A percentile compares a stretch with the other conserved stretches of the same genome.
Evolutionary conservation across 2,888 invertebrate genomes (phyloP).

Genomic region (Hypolimnas misippus): DNA sequence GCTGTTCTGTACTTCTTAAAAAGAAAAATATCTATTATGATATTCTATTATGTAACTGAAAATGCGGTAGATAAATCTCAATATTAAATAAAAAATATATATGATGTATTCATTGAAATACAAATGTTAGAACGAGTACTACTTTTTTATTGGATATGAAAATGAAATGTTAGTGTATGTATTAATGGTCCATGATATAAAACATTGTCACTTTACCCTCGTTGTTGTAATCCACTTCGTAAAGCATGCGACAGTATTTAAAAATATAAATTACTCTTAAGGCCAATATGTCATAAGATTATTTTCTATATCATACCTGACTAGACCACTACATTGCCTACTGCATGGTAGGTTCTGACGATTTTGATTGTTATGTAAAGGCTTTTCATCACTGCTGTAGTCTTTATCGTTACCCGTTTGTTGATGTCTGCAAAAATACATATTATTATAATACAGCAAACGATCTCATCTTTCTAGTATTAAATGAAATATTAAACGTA

Average conservation of each 20-base stretch:
- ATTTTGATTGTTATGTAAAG: conserved; percentile 58
- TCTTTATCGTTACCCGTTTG: conserved; percentile 49
- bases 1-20: too few species aligned
- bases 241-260: conserved; percentile 60
- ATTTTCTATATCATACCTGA: conserved; percentile 70
- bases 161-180: background rate
- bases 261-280: conserved; percentile 52
- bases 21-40: too few species aligned
- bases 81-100: too few species aligned
- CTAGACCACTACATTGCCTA: conserved; percentile 73
- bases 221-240: conserved; percentile 53
- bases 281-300: conserved; percentile 66
- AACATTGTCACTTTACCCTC: conserved; percentile 57
- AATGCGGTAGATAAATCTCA: too few species aligned
- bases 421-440: conserved; percentile 52
- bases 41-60: too few species aligned
- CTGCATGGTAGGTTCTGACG: conserved; percentile 70
- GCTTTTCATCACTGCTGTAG: conserved; percentile 52
- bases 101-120: too few species aligned
- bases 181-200: background rate
- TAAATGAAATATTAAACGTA: too few species aligned
- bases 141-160: background rate
- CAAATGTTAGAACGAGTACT: background rate
- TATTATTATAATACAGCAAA: too few species aligned
- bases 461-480: too few species aligned